Evolutionary conservation across 2,113 vertebrate species (phyloP).

Genomic region (Carettochelys insculpta): DNA sequence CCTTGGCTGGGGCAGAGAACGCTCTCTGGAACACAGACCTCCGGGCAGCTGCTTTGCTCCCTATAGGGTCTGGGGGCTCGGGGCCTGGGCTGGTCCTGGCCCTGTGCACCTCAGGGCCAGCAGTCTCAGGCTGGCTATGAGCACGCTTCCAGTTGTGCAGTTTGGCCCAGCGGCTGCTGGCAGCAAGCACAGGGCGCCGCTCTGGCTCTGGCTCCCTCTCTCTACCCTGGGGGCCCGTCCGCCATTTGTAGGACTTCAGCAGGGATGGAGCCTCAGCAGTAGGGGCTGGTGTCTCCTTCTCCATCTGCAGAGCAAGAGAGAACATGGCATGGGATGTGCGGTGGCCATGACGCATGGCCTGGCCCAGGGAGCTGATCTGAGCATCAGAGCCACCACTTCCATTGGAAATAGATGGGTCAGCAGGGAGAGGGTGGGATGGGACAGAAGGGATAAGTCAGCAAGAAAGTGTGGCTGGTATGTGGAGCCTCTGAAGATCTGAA

Average conservation of each 20-base stretch:
- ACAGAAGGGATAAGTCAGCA: background rate
- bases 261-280: background rate
- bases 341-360: background rate
- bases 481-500: background rate
- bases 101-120: background rate
- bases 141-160: slow-evolving; percentile 82
- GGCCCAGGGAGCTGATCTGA: too few species aligned
- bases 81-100: slow-evolving; percentile 25
- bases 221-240: slow-evolving; percentile 70
- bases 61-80: background rate
- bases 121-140: slow-evolving; percentile 63
- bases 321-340: background rate
- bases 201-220: slow-evolving; percentile 14
- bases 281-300: background rate
- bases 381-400: background rate
- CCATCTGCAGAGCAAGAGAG: slow-evolving; percentile 20
- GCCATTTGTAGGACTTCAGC: slow-evolving; percentile 68
- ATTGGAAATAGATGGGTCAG: background rate
- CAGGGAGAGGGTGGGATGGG: background rate
- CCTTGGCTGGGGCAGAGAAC: slow-evolving; percentile 80
- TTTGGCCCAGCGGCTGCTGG: slow-evolving; percentile 77
- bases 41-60: slow-evolving; percentile 8
- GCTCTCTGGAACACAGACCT: slow-evolving; percentile 88
- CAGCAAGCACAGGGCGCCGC: background rate
- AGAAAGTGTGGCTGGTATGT: background rate